Evolutionary conservation across 2,888 invertebrate genomes (phyloP).

Genomic region (Schrankia costaestrigalis): DNA sequence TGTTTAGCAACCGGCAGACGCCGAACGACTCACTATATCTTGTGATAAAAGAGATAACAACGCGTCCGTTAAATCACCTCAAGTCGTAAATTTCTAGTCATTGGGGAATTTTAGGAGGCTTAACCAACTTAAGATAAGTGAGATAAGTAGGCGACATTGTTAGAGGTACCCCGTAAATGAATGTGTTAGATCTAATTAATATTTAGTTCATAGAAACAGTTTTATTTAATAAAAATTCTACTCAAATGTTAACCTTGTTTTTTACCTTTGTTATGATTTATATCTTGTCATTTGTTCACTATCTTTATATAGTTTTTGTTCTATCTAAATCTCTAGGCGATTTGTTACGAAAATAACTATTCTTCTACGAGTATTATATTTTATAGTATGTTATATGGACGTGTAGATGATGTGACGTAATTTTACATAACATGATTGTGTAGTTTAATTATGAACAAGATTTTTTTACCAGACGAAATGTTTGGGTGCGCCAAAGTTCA

Average conservation of each 20-base stretch:
- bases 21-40: constrained; percentile 58
- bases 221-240: constrained; percentile 10
- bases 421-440: too few relatives aligned
- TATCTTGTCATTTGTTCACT: constrained; percentile 4
- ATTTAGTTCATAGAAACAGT: constrained; percentile 4
- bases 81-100: constrained; percentile 75
- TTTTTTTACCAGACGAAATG: too few relatives aligned
- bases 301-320: constrained; percentile 3
- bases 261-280: constrained; percentile 18
- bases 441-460: too few relatives aligned
- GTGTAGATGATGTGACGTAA: too few relatives aligned
- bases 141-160: constrained; percentile 64
- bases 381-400: too few relatives aligned
- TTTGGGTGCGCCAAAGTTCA: too few relatives aligned
- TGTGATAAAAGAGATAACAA: constrained; percentile 74
- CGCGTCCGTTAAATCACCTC: constrained; percentile 67
- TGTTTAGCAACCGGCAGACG: constrained; percentile 52
- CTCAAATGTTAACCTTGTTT: constrained; percentile 12
- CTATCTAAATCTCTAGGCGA: not conserved
- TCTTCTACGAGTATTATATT: too few relatives aligned
- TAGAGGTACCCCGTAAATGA: constrained; percentile 53
- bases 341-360: too few relatives aligned
- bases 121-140: constrained; percentile 76
- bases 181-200: constrained; percentile 26
- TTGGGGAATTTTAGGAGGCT: constrained; percentile 74